Evolutionary conservation across 1,140 invertebrate species (phyloP), one percentile per base, ranked within the genome.

Genomic region (Neocloeon triangulifer): DNA sequence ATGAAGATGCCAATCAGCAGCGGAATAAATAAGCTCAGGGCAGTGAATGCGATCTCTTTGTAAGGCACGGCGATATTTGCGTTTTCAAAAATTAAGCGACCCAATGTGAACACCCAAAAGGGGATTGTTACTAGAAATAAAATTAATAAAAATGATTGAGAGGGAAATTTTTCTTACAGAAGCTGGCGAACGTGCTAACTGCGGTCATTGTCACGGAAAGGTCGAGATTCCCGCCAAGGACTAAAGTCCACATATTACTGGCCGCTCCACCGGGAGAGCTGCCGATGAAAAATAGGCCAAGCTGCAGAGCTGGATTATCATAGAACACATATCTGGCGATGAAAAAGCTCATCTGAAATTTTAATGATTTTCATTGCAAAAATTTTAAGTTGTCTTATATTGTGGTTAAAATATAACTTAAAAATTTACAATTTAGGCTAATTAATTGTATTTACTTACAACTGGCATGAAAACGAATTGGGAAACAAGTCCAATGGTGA

Each of bases 161-260:
- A n/a, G n/a, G n/a, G n/a, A n/a, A n/a, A n/a, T n/a, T n/a, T n/a
- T n/a, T n/a, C n/a, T n/a, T 56, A 76, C 79, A 73, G 48, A 89
- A 78, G 5, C 81, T 68, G 14, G 67, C 64, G 10, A 86, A 43
- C 13, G 78, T 89, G 36, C 79, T 80, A 30, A 94, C 62, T 14
- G 84, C 74, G 0, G 89, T 95, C 84, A 94, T 88, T 5, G 85
- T 75, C 32, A 95, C 66, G 1, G 80, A 88, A 5, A 94, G 60
- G 56, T 85, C 72, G 0, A 91, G 58, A 56, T 92, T 92, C 5
- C 81, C 88, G 19, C 70, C 74, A 0, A 95, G 51, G 18, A 91
- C 62, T 35, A 80, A 66, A 1, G 84, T 81, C 84, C 88, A 94
- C 40, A 91, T 85, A 49, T 95, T 95, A n/a, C 84, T 91, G 8